phyloP scores from a whole-genome alignment of 2,888 invertebrate species.

The Plagiodera versicolora region DNA sequence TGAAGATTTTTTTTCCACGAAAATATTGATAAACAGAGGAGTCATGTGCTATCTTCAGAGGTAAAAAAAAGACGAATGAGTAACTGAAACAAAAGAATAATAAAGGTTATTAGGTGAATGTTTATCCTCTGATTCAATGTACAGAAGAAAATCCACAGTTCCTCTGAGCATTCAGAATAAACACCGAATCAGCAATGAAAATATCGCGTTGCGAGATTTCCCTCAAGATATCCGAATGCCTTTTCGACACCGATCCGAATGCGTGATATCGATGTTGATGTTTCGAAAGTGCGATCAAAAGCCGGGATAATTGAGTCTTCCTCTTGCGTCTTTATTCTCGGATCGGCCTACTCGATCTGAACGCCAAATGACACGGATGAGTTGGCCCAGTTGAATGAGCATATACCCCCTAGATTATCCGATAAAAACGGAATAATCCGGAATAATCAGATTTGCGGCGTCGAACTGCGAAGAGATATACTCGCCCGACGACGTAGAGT shows the following conservation, averaged over 20 bases:
- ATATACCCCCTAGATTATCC: slow-evolving; percentile 12
- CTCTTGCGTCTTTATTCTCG: slow-evolving; percentile 20
- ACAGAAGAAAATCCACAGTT: no score
- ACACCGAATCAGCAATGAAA: background rate
- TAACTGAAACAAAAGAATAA: no score
- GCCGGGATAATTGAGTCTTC: slow-evolving; percentile 30
- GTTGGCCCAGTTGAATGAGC: slow-evolving; percentile 20
- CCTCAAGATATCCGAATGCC: background rate
- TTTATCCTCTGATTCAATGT: no score
- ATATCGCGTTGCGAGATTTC: background rate
- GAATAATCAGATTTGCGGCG: background rate
- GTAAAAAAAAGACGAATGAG: no score
- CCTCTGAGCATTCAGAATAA: background rate
- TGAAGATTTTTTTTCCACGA: no score
- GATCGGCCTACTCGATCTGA: slow-evolving; percentile 21
- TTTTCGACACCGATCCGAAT: background rate
- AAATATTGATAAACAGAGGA: no score
- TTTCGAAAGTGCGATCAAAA: slow-evolving; percentile 27
- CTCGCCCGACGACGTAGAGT: background rate
- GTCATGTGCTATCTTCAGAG: no score
- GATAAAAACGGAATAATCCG: background rate
- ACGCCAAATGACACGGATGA: slow-evolving; percentile 29
- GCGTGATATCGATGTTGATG: slow-evolving; percentile 25
- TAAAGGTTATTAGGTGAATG: no score
- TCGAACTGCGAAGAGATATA: background rate